These are phyloP conservation scores for Escarpia spicata DNA, from an alignment of 2,888 invertebrate species.

Conservation along the genomic window DNA sequence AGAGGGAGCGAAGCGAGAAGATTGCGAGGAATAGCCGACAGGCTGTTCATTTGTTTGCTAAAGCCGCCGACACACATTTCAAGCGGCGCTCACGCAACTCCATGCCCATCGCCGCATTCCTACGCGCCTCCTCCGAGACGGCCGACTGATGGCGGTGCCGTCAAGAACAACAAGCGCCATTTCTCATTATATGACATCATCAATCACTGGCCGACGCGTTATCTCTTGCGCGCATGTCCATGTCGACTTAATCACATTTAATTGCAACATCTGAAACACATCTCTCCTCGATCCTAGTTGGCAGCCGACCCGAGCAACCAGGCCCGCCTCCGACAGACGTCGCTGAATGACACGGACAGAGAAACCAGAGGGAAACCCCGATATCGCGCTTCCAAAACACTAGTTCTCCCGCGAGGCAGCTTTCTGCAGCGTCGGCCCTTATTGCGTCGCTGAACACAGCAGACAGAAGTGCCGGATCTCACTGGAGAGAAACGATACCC, in stretches of 20 bases:
- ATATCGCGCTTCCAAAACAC: background rate
- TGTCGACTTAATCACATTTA: background rate
- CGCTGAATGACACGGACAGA: background rate
- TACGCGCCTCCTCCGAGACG: background rate
- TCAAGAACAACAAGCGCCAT: background rate
- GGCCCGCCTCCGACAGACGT: background rate
- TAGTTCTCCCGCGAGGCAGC: slow-evolving; percentile 4
- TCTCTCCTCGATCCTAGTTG: background rate
- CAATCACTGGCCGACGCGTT: slow-evolving; percentile 5
- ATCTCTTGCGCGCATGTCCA: slow-evolving; percentile 16
- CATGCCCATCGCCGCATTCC: background rate
- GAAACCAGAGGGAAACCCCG: background rate
- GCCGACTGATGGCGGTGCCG: background rate
- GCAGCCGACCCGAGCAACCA: background rate
- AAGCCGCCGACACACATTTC: background rate
- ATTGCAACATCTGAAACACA: background rate
- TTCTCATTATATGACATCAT: slow-evolving; percentile 16
- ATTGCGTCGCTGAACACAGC: too few species aligned
- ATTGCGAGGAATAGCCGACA: background rate
- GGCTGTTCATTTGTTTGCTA: background rate
- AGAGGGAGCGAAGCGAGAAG: too few species aligned
- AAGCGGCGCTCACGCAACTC: background rate
- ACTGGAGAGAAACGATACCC: too few species aligned
- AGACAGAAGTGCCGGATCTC: too few species aligned
- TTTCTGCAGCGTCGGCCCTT: background rate